These are phyloP conservation scores for Parasteatoda tepidariorum DNA, from an alignment of 1,140 invertebrate species.

Conservation along the genomic window DNA sequence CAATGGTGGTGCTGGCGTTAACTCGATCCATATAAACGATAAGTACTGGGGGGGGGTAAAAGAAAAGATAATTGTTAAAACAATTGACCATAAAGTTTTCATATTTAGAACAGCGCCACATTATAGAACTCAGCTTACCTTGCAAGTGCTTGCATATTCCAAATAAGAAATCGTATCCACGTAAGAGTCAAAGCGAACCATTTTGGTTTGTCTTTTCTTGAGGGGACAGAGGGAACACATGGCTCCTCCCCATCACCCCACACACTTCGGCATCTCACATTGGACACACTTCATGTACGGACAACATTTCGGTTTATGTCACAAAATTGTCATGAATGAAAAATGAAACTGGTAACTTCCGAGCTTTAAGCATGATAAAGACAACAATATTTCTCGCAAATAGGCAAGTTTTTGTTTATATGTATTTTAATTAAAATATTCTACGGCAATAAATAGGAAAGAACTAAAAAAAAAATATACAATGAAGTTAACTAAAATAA, in stretches of 20 bases:
- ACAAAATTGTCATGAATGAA: background rate
- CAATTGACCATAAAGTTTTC: no score
- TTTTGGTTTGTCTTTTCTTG: conserved; percentile 54
- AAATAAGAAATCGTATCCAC: conserved; percentile 63
- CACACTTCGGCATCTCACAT: background rate
- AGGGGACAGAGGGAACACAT: conserved; percentile 58
- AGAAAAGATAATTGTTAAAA: no score
- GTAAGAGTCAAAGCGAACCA: conserved; percentile 62
- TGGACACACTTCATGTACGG: background rate
- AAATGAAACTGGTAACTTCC: background rate
- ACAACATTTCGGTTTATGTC: background rate
- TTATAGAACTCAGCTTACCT: conserved; percentile 12
- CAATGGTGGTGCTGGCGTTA: no score
- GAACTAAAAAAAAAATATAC: no score
- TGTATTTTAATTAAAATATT: no score
- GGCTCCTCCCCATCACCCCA: background rate
- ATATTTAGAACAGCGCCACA: background rate
- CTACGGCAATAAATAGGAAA: no score
- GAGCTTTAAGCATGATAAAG: background rate
- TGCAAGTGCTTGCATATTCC: conserved; percentile 60
- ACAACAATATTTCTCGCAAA: no score
- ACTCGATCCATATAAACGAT: no score
- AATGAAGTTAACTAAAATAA: no score
- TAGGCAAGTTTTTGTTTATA: no score
- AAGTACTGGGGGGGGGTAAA: no score